Percentiles rank a stretch among this genome's conserved stretches.
phyloP scores from a whole-genome alignment of 2,888 invertebrate genomes.

The Caenorhabditis auriculariae region DNA sequence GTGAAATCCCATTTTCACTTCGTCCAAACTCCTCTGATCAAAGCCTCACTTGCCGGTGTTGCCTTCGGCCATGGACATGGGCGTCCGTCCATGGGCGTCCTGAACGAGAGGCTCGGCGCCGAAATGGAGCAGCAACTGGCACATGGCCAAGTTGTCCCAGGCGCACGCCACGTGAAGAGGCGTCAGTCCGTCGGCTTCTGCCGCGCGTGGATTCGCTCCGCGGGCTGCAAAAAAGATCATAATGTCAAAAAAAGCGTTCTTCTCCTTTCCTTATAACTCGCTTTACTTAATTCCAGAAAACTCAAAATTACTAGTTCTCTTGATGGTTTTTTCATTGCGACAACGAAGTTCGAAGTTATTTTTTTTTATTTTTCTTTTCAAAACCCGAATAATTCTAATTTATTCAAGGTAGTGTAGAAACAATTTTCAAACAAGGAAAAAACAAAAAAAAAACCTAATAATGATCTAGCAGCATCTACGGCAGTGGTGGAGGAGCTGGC shows the following conservation, averaged over 20 bases:
- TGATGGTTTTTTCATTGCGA: no score
- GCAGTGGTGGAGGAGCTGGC: conserved; percentile 20
- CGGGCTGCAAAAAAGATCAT: conserved; percentile 30
- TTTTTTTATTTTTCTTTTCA: no score
- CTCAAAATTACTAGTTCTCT: no score
- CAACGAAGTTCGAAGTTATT: no score
- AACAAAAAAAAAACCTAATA: no score
- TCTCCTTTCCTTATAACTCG: no score
- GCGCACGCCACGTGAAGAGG: conserved; percentile 53
- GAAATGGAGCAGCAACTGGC: conserved; percentile 50
- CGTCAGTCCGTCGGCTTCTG: conserved; percentile 42
- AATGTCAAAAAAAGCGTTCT: no score
- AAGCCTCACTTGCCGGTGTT: conserved; percentile 23
- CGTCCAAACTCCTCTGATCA: no score
- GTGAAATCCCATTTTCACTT: not conserved
- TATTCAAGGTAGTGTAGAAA: no score
- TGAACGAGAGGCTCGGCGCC: conserved; percentile 41
- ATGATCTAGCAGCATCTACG: conserved; percentile 21
- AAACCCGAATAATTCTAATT: no score
- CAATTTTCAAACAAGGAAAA: no score
- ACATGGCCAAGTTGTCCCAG: conserved; percentile 55
- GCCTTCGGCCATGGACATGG: conserved; percentile 35
- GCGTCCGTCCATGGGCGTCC: conserved; percentile 38
- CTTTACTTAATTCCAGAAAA: no score
- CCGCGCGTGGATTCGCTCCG: conserved; percentile 66